Conservation (phyloP, 1,140 invertebrate species). For the Ectropis grisescens region DNA sequence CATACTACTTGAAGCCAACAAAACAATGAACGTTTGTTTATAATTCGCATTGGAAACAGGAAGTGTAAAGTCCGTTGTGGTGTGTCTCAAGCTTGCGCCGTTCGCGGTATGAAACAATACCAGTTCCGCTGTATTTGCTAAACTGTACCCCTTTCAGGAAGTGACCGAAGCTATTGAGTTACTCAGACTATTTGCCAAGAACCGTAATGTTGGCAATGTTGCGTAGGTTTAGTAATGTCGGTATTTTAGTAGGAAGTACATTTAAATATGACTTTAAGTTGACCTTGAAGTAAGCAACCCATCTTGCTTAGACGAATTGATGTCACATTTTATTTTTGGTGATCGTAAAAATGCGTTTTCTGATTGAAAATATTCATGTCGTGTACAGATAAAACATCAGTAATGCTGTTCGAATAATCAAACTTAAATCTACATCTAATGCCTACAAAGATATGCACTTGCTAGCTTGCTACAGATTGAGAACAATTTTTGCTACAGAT, state of each 20-base stretch:
- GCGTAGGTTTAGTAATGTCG: constrained; percentile 3
- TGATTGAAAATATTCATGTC: too few relatives aligned
- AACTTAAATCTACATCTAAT: too few relatives aligned
- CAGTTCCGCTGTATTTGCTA: constrained; percentile 62
- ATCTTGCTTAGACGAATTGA: too few relatives aligned
- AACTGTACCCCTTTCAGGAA: constrained; percentile 53
- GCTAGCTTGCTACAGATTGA: too few relatives aligned
- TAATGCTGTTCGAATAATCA: too few relatives aligned
- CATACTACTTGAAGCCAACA: too few relatives aligned
- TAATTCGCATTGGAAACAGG: constrained; percentile 59
- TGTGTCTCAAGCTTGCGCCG: constrained; percentile 41
- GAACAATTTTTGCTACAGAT: too few relatives aligned
- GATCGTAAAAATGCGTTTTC: too few relatives aligned
- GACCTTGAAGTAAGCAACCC: constrained; percentile 6
- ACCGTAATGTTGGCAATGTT: constrained; percentile 7
- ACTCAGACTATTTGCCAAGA: constrained; percentile 18
- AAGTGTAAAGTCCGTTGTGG: constrained; percentile 49
- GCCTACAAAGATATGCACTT: too few relatives aligned
- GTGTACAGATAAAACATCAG: too few relatives aligned
- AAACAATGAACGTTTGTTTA: constrained; percentile 32
- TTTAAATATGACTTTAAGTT: constrained; percentile 7
- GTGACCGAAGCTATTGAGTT: constrained; percentile 32
- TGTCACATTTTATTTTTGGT: too few relatives aligned
- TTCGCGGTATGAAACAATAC: constrained; percentile 65
- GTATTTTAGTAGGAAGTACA: constrained; percentile 12